phyloP scores from a whole-genome alignment of 2,888 invertebrate genomes.

The Dorcus hopei region DNA sequence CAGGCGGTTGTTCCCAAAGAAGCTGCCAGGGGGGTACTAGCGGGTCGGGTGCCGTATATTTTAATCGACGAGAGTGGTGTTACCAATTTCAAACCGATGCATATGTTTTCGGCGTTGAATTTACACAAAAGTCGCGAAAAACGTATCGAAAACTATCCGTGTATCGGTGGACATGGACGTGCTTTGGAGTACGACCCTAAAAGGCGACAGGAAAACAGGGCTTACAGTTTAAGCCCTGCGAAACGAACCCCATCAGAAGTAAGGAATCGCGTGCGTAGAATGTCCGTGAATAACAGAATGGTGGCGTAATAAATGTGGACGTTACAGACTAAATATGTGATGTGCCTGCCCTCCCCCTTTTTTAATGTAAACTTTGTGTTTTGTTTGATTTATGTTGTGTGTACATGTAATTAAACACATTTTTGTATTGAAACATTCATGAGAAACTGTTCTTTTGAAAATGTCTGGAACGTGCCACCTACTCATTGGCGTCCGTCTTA shows the following conservation, averaged over 20 bases:
- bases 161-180: constrained; percentile 31
- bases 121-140: constrained; percentile 37
- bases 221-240: constrained; percentile 13
- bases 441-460: neutral
- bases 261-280: constrained; percentile 27
- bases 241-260: constrained; percentile 21
- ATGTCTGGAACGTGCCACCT: neutral
- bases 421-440: neutral
- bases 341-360: neutral
- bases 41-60: constrained; percentile 72
- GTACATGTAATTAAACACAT: constrained; percentile 1
- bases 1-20: constrained; percentile 77
- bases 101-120: constrained; percentile 68
- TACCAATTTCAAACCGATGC: constrained; percentile 71
- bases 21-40: constrained; percentile 68
- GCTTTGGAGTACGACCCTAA: constrained; percentile 22
- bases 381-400: constrained; percentile 2
- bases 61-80: constrained; percentile 75
- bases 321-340: neutral
- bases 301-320: constrained; percentile 21
- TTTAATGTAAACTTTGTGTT: constrained; percentile 1
- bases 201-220: constrained; percentile 15
- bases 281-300: constrained; percentile 26
- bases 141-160: constrained; percentile 38
- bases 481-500: constrained; percentile 3